These are phyloP conservation scores for Ciconia maguari DNA, from an alignment of 2,113 vertebrate species.

Conservation along the genomic window DNA sequence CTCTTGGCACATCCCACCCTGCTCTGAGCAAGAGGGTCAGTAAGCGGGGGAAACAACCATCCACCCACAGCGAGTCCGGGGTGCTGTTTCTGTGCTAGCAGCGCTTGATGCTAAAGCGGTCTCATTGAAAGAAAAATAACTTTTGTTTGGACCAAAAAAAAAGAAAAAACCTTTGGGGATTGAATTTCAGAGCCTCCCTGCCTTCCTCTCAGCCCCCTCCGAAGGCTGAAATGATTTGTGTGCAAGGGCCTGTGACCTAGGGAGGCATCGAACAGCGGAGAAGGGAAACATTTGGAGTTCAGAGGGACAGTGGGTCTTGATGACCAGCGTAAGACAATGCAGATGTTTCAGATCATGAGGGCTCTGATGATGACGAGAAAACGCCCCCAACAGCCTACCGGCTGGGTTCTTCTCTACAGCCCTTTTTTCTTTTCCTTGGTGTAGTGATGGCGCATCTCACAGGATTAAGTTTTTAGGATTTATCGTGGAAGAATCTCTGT, in stretches of 20 bases:
- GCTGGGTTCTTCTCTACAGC: background rate
- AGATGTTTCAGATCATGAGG: conserved; percentile 88
- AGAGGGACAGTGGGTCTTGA: conserved; percentile 75
- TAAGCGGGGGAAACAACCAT: conserved; percentile 50
- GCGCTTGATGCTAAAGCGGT: conserved; percentile 75
- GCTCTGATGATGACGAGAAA: conserved; percentile 60
- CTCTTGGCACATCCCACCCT: conserved; percentile 42
- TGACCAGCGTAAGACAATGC: conserved; percentile 85
- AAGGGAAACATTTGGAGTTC: conserved; percentile 91
- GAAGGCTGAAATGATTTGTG: conserved; percentile 92
- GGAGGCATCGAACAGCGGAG: conserved; percentile 85
- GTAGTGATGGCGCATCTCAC: background rate
- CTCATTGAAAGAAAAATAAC: conserved; percentile 85
- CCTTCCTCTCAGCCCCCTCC: conserved; percentile 75
- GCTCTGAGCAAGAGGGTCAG: conserved; percentile 28
- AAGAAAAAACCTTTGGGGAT: conserved; percentile 80
- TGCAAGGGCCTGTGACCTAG: conserved; percentile 89
- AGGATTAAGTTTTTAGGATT: background rate
- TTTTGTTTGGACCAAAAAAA: conserved; percentile 60
- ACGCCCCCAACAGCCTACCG: background rate
- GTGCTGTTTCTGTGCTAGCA: conserved; percentile 45
- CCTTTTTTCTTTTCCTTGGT: background rate
- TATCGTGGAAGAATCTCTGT: background rate
- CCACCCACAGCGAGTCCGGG: background rate
- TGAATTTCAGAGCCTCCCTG: conserved; percentile 84